Evolutionary conservation across 2,113 vertebrate species (phyloP).

Genomic region (Siniperca chuatsi): DNA sequence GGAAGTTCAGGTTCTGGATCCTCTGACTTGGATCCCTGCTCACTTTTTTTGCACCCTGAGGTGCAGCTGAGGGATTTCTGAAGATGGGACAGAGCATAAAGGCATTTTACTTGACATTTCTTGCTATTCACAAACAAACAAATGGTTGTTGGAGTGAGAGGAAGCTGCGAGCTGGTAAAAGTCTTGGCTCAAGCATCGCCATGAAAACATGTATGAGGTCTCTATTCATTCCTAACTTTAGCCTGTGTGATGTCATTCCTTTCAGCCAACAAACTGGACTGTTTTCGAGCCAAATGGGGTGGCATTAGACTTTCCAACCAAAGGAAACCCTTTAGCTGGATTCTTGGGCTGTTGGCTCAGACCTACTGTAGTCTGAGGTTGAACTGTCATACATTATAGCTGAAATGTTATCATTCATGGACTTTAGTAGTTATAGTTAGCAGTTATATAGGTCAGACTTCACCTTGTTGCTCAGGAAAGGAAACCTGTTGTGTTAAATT

Average conservation of each 20-base stretch:
- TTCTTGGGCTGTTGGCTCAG: neutral
- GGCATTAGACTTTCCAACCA: slow-evolving; percentile 16
- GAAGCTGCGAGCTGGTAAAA: slow-evolving; percentile 11
- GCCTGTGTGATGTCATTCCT: slow-evolving; percentile 53
- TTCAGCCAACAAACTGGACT: slow-evolving; percentile 23
- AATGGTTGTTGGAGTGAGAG: slow-evolving; percentile 2
- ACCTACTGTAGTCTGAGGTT: neutral
- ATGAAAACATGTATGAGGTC: slow-evolving; percentile 57
- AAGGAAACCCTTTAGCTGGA: slow-evolving; percentile 26
- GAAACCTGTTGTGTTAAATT: neutral
- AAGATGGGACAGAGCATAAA: slow-evolving; percentile 10
- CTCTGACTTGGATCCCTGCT: slow-evolving; percentile 70
- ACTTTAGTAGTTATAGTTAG: neutral
- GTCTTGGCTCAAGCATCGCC: slow-evolving; percentile 8
- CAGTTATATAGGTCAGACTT: slow-evolving; percentile 6
- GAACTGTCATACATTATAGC: neutral
- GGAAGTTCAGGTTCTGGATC: slow-evolving; percentile 73
- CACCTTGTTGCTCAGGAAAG: neutral
- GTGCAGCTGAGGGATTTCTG: slow-evolving; percentile 72
- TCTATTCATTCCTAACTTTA: slow-evolving; percentile 67
- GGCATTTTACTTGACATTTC: slow-evolving; percentile 7
- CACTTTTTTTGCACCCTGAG: slow-evolving; percentile 62
- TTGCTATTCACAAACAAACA: slow-evolving; percentile 18
- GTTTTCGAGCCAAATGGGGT: slow-evolving; percentile 30
- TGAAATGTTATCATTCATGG: neutral